Evolutionary conservation across 2,113 vertebrate species (phyloP).

Genomic region (Gyps fulvus): DNA sequence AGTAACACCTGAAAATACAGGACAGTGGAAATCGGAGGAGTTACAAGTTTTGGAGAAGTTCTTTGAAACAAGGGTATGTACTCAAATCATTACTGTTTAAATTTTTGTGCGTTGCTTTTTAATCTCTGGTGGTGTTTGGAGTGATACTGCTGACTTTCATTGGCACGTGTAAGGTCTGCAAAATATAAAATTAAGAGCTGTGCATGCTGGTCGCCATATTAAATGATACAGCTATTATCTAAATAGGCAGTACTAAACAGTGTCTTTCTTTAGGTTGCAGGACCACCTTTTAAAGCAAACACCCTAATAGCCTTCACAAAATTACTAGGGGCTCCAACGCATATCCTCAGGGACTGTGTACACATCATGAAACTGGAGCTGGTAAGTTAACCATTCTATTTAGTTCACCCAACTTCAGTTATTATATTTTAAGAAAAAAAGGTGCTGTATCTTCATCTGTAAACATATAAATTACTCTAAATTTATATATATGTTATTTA

Average conservation of each 20-base stretch:
- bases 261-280: constrained; percentile 85
- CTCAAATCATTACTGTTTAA: not conserved
- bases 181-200: not conserved
- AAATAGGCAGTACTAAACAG: constrained; percentile 1
- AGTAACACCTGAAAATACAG: constrained; percentile 95
- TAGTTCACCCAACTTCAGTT: not conserved
- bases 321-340: constrained; percentile 91
- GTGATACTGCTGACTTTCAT: not conserved
- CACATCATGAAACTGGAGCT: constrained; percentile 99
- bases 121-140: not conserved
- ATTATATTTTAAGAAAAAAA: not conserved
- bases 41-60: constrained; percentile 97
- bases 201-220: not conserved
- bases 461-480: not conserved
- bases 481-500: not conserved
- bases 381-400: constrained; percentile 70
- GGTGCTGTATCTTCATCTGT: not conserved
- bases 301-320: constrained; percentile 99
- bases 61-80: constrained; percentile 93
- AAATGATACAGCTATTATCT: not conserved
- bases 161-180: not conserved
- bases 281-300: constrained; percentile 98
- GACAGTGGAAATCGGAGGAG: constrained; percentile 96
- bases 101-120: not conserved
- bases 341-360: constrained; percentile 97